A percentile compares a stretch with the other conserved stretches of the same genome.
Conservation (phyloP, 2,797 vertebrate species). For the Lemur catta region DNA sequence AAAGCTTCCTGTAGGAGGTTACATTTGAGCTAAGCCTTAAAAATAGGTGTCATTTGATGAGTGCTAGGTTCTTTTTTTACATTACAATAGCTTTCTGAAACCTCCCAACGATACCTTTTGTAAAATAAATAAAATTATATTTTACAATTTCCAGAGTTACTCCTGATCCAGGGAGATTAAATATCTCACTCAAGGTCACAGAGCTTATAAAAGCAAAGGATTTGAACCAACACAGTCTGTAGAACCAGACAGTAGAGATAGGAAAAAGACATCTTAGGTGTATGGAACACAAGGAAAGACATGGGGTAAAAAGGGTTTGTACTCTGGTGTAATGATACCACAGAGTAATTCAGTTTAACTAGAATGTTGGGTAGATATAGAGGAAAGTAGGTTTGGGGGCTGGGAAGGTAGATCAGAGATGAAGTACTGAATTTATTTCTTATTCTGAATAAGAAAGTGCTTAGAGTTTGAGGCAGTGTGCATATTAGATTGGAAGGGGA, state of each 20-base stretch:
- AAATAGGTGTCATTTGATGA: background rate
- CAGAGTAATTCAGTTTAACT: background rate
- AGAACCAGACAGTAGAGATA: background rate
- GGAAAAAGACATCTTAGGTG: background rate
- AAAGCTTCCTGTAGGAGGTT: background rate
- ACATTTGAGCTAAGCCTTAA: background rate
- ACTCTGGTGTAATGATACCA: background rate
- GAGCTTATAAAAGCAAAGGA: background rate
- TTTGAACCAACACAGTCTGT: background rate
- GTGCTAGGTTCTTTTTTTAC: background rate
- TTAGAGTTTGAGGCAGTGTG: background rate
- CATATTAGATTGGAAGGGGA: background rate
- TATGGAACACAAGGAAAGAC: background rate
- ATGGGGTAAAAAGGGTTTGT: background rate
- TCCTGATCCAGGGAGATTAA: background rate
- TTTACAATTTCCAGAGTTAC: background rate
- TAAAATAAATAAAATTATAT: background rate
- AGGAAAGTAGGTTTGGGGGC: background rate
- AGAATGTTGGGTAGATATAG: background rate
- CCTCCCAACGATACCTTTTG: background rate
- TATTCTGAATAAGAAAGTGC: background rate
- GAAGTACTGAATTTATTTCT: background rate
- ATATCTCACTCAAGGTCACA: background rate
- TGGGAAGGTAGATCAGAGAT: background rate
- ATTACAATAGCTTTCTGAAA: background rate